A percentile compares a stretch with the other conserved stretches of the same genome.
phyloP scores from a whole-genome alignment of 1,140 invertebrate species.

The Nasonia longicornis region DNA sequence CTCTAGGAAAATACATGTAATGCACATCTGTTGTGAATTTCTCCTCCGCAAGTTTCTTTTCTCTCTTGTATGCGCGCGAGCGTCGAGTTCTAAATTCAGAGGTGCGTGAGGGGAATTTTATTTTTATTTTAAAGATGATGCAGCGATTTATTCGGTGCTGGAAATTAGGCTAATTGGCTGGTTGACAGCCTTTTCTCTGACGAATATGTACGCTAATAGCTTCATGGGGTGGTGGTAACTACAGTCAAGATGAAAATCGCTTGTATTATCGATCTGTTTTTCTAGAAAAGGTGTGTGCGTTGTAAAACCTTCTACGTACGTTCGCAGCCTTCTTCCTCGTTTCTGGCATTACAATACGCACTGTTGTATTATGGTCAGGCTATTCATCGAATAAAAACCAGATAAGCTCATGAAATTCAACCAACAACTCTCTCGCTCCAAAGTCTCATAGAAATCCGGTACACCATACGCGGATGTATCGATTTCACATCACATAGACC shows the following conservation, averaged over 20 bases:
- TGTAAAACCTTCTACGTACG: too few relatives aligned
- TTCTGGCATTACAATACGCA: not conserved
- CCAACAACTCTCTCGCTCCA: too few relatives aligned
- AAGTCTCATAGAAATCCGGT: too few relatives aligned
- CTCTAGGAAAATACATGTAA: not conserved
- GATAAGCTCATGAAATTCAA: too few relatives aligned
- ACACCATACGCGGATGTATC: too few relatives aligned
- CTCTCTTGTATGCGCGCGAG: not conserved
- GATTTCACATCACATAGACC: too few relatives aligned
- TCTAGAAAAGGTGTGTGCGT: too few relatives aligned
- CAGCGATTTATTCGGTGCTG: not conserved
- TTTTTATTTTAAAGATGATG: not conserved
- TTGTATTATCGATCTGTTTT: not conserved
- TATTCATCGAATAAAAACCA: too few relatives aligned
- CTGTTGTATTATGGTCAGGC: too few relatives aligned
- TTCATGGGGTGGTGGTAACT: not conserved
- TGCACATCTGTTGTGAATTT: not conserved
- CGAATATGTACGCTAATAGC: not conserved
- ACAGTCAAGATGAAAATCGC: not conserved
- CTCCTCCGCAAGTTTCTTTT: not conserved
- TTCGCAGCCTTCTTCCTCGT: not conserved
- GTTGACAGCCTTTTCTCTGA: not conserved
- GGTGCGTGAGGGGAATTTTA: not conserved
- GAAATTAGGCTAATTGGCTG: conserved; percentile 11
- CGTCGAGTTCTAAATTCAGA: not conserved